Percentiles rank a stretch among this genome's conserved stretches.
These are phyloP conservation scores for Puffinus mauretanicus DNA, from an alignment of 2,113 vertebrate genomes.

Conservation along the genomic window DNA sequence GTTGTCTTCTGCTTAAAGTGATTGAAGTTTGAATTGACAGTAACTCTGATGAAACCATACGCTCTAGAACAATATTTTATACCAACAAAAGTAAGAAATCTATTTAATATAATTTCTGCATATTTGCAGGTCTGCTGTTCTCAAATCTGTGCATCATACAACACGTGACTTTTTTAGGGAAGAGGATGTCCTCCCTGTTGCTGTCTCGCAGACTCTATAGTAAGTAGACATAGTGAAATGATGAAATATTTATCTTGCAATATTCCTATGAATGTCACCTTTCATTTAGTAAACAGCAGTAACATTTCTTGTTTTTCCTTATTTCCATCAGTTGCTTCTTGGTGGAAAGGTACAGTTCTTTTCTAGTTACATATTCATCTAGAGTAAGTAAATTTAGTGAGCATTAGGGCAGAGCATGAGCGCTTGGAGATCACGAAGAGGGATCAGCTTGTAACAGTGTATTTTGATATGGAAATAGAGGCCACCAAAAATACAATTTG, in stretches of 20 bases:
- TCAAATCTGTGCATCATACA: neutral
- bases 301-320: neutral
- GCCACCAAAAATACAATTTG: neutral
- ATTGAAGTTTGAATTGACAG: neutral
- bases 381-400: neutral
- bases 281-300: neutral
- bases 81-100: neutral
- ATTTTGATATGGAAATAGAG: neutral
- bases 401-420: neutral
- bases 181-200: neutral
- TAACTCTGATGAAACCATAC: accelerated
- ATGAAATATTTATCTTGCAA: neutral
- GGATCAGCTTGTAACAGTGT: neutral
- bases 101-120: neutral
- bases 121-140: neutral
- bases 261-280: neutral
- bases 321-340: neutral
- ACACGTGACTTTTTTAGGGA: neutral
- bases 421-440: neutral
- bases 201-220: neutral
- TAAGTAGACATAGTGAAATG: neutral
- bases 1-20: neutral
- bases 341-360: neutral
- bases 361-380: neutral
- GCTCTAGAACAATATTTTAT: neutral